Evolutionary conservation across 2,888 invertebrate species (phyloP).

Genomic region (Cephus runcator): DNA sequence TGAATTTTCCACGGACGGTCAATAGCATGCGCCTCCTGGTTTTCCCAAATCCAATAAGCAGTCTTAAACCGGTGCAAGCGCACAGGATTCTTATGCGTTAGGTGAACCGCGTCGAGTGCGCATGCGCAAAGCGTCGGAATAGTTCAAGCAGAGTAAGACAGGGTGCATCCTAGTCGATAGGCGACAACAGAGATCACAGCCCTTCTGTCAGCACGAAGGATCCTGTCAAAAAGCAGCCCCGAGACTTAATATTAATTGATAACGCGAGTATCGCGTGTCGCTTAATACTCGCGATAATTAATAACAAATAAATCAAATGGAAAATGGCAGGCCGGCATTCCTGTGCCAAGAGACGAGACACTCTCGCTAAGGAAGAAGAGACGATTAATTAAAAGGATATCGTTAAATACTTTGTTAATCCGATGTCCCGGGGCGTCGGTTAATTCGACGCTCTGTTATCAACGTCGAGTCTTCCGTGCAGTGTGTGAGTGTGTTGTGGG

Average conservation of each 20-base stretch:
- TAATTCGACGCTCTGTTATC: constrained; percentile 2
- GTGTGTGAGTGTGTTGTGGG: not conserved
- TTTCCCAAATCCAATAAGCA: not conserved
- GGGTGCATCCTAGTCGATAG: constrained; percentile 57
- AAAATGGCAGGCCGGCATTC: not conserved
- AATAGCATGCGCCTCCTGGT: not conserved
- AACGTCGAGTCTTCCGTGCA: constrained; percentile 7
- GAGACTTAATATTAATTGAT: not conserved
- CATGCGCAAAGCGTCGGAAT: constrained; percentile 37
- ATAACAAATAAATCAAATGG: constrained; percentile 9
- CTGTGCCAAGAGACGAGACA: not conserved
- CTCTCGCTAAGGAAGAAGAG: not conserved
- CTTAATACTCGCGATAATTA: not conserved
- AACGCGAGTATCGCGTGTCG: not conserved
- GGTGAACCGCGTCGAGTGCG: constrained; percentile 12
- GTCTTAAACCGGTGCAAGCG: not conserved
- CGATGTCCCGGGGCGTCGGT: not conserved
- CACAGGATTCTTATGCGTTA: not conserved
- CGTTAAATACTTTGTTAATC: not conserved
- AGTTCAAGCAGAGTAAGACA: constrained; percentile 39
- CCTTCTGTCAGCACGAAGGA: constrained; percentile 30
- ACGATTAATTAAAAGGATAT: not conserved
- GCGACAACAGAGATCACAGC: constrained; percentile 47
- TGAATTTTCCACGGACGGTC: not conserved
- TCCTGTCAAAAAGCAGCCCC: not conserved